Evolutionary conservation across 2,797 vertebrate species (phyloP), one percentile per base, ranked within the genome.

Genomic region (Ptychobarbus kaznakovi): DNA sequence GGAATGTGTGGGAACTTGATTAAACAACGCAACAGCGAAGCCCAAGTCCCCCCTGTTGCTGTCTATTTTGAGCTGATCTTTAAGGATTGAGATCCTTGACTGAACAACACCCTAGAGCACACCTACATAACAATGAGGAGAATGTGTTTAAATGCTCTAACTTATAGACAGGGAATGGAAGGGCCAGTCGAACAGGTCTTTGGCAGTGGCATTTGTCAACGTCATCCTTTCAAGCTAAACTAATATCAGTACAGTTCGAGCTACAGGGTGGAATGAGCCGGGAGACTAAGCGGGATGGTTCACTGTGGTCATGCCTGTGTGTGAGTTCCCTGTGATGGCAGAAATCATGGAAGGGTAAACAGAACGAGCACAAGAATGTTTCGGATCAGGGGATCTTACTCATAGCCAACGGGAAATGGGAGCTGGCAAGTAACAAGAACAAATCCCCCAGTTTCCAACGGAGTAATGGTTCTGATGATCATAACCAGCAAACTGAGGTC

Each of bases 351-450:
- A 80, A 84, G 81, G 82, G 81, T 84, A 88, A 87, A 89, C 85
- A 89, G 75, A 83, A 82, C 77, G 73, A 38, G 32, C 38, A 78
- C 53, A 72, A 84, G 83, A 86, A 88, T 88, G 84, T 58, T 82
- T 82, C 46, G 11, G 66, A 86, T 89, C 83, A 87, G 79, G 78
- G 49, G 65, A 35, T 78, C 49, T 87, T 81, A 82, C 83, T 88
- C 82, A 88, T 58, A 66, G 85, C 81, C 88, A 82, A 80, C 81
- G 44, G 87, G 87, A 91, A 90, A 81, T 87, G 66, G 70, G 74
- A 79, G 68, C 83, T 89, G 80, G 84, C 70, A 61, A 79, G 78
- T 44, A 18, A 79, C 76, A 75, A 90, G 79, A 84, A 53, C 63
- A 85, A 88, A 87, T 42, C 49, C 72, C 80, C 56, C 77, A 85